Evolutionary conservation across 2,888 invertebrate genomes (phyloP).

Genomic region (Hemicrepidius hirtus): DNA sequence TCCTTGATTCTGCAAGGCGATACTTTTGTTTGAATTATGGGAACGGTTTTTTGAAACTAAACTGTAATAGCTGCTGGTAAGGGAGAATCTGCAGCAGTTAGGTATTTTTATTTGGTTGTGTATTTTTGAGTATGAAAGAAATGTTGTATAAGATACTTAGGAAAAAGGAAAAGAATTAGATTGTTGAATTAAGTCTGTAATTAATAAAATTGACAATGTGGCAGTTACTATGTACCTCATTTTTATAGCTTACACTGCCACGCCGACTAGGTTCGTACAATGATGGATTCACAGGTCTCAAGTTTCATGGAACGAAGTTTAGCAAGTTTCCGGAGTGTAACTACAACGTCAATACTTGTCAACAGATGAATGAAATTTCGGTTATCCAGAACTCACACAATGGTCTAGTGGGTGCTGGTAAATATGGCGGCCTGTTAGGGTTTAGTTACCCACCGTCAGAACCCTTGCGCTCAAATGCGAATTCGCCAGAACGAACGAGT

Average conservation of each 20-base stretch:
- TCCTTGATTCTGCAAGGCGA: too few species aligned
- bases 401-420: constrained; percentile 74
- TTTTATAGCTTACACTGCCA: constrained; percentile 50
- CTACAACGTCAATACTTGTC: constrained; percentile 56
- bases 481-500: constrained; percentile 73
- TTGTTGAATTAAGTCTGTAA: not conserved
- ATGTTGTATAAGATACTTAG: too few species aligned
- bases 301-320: constrained; percentile 48
- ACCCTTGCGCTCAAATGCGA: constrained; percentile 74
- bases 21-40: too few species aligned
- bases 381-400: constrained; percentile 85
- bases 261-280: constrained; percentile 44
- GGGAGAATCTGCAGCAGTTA: too few species aligned
- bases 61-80: too few species aligned
- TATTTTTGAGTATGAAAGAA: not conserved
- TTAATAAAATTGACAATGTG: constrained; percentile 19
- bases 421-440: constrained; percentile 86
- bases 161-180: not conserved
- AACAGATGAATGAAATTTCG: constrained; percentile 87
- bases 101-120: too few species aligned
- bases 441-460: constrained; percentile 81
- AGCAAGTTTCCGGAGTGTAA: constrained; percentile 44
- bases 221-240: constrained; percentile 42
- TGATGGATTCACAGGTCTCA: constrained; percentile 49
- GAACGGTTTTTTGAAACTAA: too few species aligned